Conservation (phyloP, 2,797 vertebrate genomes). For the Corythornis leucogaster region DNA sequence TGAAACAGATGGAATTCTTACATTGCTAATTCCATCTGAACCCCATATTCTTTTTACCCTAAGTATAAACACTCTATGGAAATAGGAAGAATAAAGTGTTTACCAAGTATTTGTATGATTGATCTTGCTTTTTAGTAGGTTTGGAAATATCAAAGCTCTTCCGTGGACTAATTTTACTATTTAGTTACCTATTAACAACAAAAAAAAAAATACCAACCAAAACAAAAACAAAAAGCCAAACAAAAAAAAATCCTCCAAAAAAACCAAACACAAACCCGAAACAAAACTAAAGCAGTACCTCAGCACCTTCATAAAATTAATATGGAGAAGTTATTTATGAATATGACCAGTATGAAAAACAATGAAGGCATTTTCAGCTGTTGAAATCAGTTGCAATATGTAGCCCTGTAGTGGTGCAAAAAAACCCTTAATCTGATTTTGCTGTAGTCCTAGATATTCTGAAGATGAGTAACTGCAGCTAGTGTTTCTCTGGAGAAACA, state of each 20-base stretch:
- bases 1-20: slow-evolving; percentile 32
- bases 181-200: background rate
- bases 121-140: background rate
- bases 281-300: background rate
- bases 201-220: too few relatives aligned
- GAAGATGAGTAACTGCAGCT: background rate
- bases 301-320: background rate
- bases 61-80: background rate
- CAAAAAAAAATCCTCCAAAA: too few relatives aligned
- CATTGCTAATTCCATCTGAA: slow-evolving; percentile 17
- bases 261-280: too few relatives aligned
- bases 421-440: background rate
- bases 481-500: background rate
- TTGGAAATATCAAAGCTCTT: background rate
- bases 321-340: background rate
- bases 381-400: background rate
- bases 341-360: background rate
- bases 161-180: background rate
- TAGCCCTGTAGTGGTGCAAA: background rate
- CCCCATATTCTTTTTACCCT: background rate
- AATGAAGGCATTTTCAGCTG: background rate
- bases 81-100: background rate
- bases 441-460: background rate
- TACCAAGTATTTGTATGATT: background rate
- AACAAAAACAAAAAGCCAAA: too few relatives aligned